phyloP scores from a whole-genome alignment of 1,140 invertebrate genomes.

The Drosophila pruinosa region DNA sequence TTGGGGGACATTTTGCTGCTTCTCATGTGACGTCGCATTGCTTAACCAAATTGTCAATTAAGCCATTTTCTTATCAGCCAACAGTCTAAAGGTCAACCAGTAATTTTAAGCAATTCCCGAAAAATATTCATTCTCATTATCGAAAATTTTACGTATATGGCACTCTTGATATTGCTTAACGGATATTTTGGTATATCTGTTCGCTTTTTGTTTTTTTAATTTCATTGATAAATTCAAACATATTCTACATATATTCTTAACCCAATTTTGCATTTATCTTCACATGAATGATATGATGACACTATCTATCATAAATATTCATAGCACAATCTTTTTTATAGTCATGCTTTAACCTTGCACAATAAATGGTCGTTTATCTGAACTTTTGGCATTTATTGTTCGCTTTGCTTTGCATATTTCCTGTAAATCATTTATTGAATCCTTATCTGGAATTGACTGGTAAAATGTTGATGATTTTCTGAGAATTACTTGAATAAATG shows the following conservation, averaged over 20 bases:
- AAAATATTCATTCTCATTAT: background rate
- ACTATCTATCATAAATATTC: background rate
- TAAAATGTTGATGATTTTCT: background rate
- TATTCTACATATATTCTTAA: background rate
- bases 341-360: background rate
- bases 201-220: background rate
- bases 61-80: conserved; percentile 18
- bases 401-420: background rate
- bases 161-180: background rate
- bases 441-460: background rate
- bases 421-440: background rate
- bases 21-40: conserved; percentile 17
- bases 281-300: background rate
- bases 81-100: conserved; percentile 1
- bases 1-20: background rate
- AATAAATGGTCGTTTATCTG: background rate
- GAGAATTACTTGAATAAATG: no score
- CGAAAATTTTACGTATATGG: background rate
- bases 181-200: background rate
- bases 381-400: background rate
- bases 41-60: conserved; percentile 28
- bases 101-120: background rate
- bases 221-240: background rate
- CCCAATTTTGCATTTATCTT: background rate
- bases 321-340: conserved; percentile 9